Conservation (phyloP, 2,797 vertebrate genomes). For the Darevskia mixta region DNA sequence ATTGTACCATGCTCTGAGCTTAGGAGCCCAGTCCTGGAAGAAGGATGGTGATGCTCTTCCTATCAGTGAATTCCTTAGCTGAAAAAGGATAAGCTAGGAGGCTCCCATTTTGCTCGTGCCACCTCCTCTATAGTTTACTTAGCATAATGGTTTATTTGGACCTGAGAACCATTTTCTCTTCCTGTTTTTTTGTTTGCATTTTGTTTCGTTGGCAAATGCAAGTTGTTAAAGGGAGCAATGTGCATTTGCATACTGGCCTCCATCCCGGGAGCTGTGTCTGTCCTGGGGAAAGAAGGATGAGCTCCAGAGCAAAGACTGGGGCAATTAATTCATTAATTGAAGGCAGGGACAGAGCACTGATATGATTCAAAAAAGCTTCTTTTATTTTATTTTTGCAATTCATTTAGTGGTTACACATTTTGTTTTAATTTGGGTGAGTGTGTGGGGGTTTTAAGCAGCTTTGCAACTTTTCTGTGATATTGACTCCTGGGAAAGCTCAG, state of each 20-base stretch:
- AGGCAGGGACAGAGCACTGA: not conserved
- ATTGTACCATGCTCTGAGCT: not conserved
- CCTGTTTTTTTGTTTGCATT: not conserved
- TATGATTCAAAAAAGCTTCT: conserved; percentile 3
- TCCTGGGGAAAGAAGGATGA: not conserved
- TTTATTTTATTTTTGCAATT: not conserved
- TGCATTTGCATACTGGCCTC: not conserved
- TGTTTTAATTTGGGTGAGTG: no score
- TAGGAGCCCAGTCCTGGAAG: not conserved
- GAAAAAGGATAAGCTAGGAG: not conserved
- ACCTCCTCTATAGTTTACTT: not conserved
- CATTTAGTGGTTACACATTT: not conserved
- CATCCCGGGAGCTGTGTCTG: not conserved
- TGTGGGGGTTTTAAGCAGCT: not conserved
- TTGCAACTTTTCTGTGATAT: not conserved
- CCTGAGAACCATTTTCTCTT: not conserved
- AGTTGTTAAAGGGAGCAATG: not conserved
- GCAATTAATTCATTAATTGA: conserved; percentile 1
- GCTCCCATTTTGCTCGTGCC: not conserved
- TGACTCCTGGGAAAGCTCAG: no score
- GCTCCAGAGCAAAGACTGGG: not conserved
- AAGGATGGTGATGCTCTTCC: not conserved
- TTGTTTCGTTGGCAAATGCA: not conserved
- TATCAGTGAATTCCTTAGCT: not conserved
- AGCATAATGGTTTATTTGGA: not conserved